Conservation (phyloP, 2,113 vertebrate species). For the Pterocles burchelli region DNA sequence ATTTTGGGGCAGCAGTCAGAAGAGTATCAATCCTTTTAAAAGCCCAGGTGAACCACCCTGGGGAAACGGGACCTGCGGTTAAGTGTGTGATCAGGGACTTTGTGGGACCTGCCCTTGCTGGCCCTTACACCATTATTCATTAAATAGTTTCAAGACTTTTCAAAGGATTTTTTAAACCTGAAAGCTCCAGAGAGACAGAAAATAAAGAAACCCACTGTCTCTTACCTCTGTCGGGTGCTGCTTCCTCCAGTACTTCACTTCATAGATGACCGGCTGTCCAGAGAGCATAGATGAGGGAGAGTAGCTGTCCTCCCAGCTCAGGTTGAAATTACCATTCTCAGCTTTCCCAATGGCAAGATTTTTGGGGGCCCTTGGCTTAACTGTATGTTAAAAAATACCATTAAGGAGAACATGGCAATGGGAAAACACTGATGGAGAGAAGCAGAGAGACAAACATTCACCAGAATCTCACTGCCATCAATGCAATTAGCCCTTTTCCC, state of each 20-base stretch:
- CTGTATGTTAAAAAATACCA: conserved; percentile 48
- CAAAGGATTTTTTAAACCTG: background rate
- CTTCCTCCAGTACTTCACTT: conserved; percentile 65
- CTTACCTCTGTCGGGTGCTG: conserved; percentile 48
- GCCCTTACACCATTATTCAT: background rate
- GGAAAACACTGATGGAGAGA: background rate
- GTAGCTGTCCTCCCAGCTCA: conserved; percentile 70
- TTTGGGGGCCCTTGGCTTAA: conserved; percentile 68
- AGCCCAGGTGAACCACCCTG: background rate
- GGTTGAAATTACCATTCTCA: conserved; percentile 32
- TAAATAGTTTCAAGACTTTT: background rate
- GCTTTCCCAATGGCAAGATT: conserved; percentile 22
- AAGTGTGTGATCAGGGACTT: background rate
- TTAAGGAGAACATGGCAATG: background rate
- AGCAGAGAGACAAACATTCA: background rate
- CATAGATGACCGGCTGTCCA: background rate
- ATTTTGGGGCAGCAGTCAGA: background rate
- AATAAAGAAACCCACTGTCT: background rate
- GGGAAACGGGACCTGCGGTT: background rate
- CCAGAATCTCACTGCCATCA: background rate
- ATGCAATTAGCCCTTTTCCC: background rate
- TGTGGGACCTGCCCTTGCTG: background rate
- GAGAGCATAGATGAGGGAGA: background rate
- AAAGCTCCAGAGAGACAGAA: background rate
- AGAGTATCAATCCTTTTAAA: background rate